Conservation (phyloP, 2,888 invertebrate genomes). For the Trissoscelio sp. region DNA sequence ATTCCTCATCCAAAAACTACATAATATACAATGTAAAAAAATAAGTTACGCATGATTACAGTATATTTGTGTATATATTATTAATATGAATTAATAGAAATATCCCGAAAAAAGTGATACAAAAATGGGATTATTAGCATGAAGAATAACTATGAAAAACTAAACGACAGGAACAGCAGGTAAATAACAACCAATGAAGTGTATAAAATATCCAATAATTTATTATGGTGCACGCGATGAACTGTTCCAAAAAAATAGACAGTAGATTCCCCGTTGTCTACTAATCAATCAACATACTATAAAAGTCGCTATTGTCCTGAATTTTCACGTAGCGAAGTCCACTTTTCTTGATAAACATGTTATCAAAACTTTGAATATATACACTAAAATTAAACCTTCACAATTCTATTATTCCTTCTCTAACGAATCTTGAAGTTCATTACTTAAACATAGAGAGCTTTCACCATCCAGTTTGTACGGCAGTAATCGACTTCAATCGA, state of each 20-base stretch:
- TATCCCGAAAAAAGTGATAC: not conserved
- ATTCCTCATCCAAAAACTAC: constrained; percentile 5
- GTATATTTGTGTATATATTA: not conserved
- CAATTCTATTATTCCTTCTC: not conserved
- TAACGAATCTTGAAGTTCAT: constrained; percentile 1
- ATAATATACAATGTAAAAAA: constrained; percentile 15
- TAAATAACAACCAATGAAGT: constrained; percentile 13
- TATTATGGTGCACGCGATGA: constrained; percentile 34
- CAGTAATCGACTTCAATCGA: not conserved
- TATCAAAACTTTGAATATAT: constrained; percentile 6
- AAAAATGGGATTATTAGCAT: not conserved
- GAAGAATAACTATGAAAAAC: not conserved
- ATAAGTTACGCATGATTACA: not conserved
- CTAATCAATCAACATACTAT: not conserved
- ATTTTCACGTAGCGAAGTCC: constrained; percentile 15
- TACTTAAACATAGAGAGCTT: not conserved
- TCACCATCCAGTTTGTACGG: not conserved
- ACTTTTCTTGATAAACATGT: constrained; percentile 12
- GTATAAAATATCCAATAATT: constrained; percentile 45
- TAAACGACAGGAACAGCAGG: constrained; percentile 2
- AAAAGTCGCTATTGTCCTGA: constrained; percentile 36
- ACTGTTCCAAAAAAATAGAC: constrained; percentile 26
- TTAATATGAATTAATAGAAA: not conserved
- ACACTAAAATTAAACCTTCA: constrained; percentile 16
- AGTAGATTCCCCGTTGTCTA: not conserved